Evolutionary conservation across 2,113 vertebrate species (phyloP), one percentile per base, ranked within the genome.

Genomic region (Lethenteron camtschaticum): DNA sequence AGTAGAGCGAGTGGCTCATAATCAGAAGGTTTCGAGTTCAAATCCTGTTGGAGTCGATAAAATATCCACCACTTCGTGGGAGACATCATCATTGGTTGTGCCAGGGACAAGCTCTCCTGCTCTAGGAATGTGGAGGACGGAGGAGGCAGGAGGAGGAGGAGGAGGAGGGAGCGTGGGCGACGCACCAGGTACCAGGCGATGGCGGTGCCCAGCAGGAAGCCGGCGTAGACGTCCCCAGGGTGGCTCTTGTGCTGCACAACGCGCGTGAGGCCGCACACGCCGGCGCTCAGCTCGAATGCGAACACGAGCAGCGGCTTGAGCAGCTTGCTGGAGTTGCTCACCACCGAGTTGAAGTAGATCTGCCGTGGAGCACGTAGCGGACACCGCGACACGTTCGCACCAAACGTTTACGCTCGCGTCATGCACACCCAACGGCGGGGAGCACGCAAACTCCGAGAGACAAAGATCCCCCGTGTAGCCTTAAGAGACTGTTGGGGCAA

Each of bases 161-260:
- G 41, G 41, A 41, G 41, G 41, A 41, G 41, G 41, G 41, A 41
- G 41, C 41, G 41, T 41, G 41, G 41, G 41, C 14, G 75, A 77
- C 80, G 82, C 82, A 99, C 90, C 84, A 99, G 79, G 75, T 99
- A 99, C 69, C 96, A 78, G 59, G 92, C 94, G 70, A 96, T 90
- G 74, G 87, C 85, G 68, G 89, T 88, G 75, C 94, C 94, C 68
- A 99, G 84, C 70, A 97, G 79, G 77, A 99, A 99, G 71, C 94
- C 94, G 78, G 91, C 84, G 77, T 96, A 99, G 75, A 99, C 92
- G 57, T 99, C 94, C 16, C 88, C 80, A 57, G 92, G 86, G 5
- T 99, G 94, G 79, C 91, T 99, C 83, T 95, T 96, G 74, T 99
- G 95, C 74, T 99, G 94, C 70, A 92, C 95, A 70, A 99, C 95